These are phyloP conservation scores for Plutella xylostella DNA, from an alignment of 2,888 invertebrate species.

Conservation along the genomic window DNA sequence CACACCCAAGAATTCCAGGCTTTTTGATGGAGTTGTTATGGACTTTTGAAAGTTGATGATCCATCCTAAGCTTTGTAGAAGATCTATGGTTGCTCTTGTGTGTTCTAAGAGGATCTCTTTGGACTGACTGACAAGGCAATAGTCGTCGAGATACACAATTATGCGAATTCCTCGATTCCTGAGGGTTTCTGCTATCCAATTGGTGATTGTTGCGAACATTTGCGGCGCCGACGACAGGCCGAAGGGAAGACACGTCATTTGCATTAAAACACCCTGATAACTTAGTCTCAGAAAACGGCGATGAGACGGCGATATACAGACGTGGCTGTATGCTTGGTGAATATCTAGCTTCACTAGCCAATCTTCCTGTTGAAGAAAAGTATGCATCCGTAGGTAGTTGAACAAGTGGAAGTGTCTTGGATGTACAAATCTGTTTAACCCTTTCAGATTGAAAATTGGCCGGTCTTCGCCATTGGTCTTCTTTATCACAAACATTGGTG, in stretches of 20 bases:
- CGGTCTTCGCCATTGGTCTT: background rate
- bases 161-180: too few relatives aligned
- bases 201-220: background rate
- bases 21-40: background rate
- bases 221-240: background rate
- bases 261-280: background rate
- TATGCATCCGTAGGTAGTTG: background rate
- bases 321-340: background rate
- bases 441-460: background rate
- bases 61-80: too few relatives aligned
- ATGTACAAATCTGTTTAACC: background rate
- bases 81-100: too few relatives aligned
- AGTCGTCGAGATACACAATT: too few relatives aligned
- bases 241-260: background rate
- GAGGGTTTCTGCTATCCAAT: too few relatives aligned
- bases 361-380: background rate
- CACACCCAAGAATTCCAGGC: too few relatives aligned
- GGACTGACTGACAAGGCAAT: too few relatives aligned
- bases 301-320: background rate
- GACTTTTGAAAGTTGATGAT: too few relatives aligned
- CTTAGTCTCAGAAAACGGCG: background rate
- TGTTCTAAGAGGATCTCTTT: too few relatives aligned
- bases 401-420: background rate
- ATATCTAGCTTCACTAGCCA: background rate
- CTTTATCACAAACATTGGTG: conserved; percentile 1